Evolutionary conservation across 2,113 vertebrate genomes (phyloP), one percentile per base, ranked within the genome.

Genomic region (Carassius carassius): DNA sequence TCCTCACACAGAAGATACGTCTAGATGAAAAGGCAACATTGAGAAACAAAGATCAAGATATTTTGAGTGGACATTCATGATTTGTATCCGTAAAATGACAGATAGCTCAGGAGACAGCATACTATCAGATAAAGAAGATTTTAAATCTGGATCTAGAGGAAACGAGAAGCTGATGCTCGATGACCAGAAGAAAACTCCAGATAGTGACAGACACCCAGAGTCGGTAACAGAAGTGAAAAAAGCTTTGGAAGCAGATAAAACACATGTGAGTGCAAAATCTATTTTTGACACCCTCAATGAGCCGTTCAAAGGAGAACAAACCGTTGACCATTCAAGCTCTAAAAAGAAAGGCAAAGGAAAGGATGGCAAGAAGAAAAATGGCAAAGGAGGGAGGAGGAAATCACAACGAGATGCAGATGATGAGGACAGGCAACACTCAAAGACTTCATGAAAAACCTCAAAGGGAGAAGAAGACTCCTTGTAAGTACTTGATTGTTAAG

Each of bases 281-380:
- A 44, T 5, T 54, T 29, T 5, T 37, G 25, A 35, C 17, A 56
- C 58, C 32, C 60, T 3, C 54, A 72, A 69, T 21, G 81, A 81
- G 85, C 14, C 85, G 56, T 78, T 35, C 29, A 74, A 85, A 74
- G 78, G 81, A 86, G 16, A 54, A 14, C 88, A 88, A 17, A 87
- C 21, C 47, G 88, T 87, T 73, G 87, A 84, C 1, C 77, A 81
- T 5, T 72, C 76, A 14, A 84, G 76, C 73, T 82, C 91, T 3
- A 91, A 90, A 89, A 93, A 92, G 75, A 95, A 93, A 84, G 91
- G 91, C 5, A 95, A 94, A 90, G 92, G 93, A 11, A 94, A 92
- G 19, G 94, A 94, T 63, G 92, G 92, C 49, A 90, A 87, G 47
- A 87, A 87, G 25, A 94, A 93, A 82, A 95, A 93, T 82, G 89